Evolutionary conservation across 2,888 invertebrate genomes (phyloP).

Genomic region (Lycophotia porphyrea): DNA sequence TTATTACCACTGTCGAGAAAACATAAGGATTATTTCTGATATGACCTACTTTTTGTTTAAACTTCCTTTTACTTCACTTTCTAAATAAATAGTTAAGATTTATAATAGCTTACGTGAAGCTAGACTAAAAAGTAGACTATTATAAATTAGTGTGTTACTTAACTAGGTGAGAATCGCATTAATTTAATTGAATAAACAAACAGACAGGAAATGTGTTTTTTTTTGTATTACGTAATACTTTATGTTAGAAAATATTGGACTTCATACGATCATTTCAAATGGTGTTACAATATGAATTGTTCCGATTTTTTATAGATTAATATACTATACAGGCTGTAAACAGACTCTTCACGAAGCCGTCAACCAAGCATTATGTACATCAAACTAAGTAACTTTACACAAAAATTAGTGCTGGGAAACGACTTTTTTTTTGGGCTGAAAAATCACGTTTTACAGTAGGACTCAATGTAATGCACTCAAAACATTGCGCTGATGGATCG

Average conservation of each 20-base stretch:
- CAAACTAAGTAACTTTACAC: no score
- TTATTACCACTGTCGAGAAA: not conserved
- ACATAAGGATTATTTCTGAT: not conserved
- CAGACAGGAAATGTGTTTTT: constrained; percentile 40
- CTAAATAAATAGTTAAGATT: constrained; percentile 41
- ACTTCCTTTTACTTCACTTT: constrained; percentile 32
- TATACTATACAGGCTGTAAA: no score
- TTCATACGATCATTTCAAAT: not conserved
- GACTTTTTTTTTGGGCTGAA: no score
- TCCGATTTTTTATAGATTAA: no score
- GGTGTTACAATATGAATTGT: not conserved
- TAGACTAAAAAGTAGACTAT: constrained; percentile 34
- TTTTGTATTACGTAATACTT: constrained; percentile 35
- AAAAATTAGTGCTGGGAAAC: no score
- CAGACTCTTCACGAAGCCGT: no score
- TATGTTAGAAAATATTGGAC: constrained; percentile 9
- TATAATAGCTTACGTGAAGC: constrained; percentile 6
- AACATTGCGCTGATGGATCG: no score
- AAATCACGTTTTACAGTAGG: no score
- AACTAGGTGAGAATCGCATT: constrained; percentile 50
- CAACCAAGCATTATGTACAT: no score
- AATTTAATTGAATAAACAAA: constrained; percentile 50
- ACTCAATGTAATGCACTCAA: no score
- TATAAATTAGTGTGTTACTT: constrained; percentile 49
- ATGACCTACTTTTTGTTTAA: constrained; percentile 1